Evolutionary conservation across 2,888 invertebrate genomes (phyloP).

Genomic region (Oligia strigilis): DNA sequence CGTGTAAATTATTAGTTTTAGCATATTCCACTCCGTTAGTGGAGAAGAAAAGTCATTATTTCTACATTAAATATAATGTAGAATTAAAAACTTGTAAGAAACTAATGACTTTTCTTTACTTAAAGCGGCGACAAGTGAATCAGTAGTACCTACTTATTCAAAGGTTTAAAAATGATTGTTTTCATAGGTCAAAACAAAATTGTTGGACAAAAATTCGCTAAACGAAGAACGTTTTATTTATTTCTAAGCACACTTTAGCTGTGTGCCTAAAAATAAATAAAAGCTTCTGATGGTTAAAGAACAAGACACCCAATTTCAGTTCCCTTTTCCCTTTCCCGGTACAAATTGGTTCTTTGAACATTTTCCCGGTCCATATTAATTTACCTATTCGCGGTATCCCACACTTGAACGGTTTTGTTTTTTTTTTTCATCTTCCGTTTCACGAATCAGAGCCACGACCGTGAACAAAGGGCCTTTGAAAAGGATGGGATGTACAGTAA

Average conservation of each 20-base stretch:
- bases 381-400: slow-evolving; percentile 38
- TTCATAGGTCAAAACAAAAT: background rate
- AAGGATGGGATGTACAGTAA: slow-evolving; percentile 37
- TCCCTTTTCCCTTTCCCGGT: slow-evolving; percentile 11
- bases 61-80: background rate
- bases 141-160: background rate
- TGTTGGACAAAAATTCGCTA: background rate
- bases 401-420: slow-evolving; percentile 41
- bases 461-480: slow-evolving; percentile 45
- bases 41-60: too few species aligned
- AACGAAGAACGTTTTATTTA: background rate
- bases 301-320: slow-evolving; percentile 30
- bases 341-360: slow-evolving; percentile 37
- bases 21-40: too few species aligned
- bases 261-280: slow-evolving; percentile 18
- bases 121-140: background rate
- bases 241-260: background rate
- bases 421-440: slow-evolving; percentile 47
- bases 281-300: background rate
- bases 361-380: slow-evolving; percentile 46
- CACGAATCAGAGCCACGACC: slow-evolving; percentile 33
- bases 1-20: too few species aligned
- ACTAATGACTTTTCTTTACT: background rate
- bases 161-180: background rate
- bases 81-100: background rate